Conservation (phyloP, 2,888 invertebrate genomes). For the Yponomeuta sedellus region DNA sequence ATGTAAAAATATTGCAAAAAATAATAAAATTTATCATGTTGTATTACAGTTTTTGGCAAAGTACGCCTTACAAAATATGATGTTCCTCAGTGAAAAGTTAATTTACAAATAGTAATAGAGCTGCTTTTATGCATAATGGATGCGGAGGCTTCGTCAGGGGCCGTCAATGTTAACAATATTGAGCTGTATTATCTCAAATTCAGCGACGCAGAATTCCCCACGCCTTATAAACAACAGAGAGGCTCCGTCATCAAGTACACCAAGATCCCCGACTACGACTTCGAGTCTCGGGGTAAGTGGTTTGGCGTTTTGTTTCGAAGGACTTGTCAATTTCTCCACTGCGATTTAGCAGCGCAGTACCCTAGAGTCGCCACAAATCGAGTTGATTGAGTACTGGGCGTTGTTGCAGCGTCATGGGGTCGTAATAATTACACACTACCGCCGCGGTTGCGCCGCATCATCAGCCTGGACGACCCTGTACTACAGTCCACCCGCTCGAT, state of each 20-base stretch:
- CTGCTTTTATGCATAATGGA: constrained; percentile 43
- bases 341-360: not conserved
- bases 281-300: constrained; percentile 24
- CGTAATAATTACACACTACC: constrained; percentile 35
- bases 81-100: not conserved
- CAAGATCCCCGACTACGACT: constrained; percentile 55
- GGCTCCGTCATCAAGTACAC: constrained; percentile 57
- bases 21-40: not conserved
- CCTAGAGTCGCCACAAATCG: not conserved
- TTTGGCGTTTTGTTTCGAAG: not conserved
- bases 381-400: not conserved
- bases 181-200: constrained; percentile 42
- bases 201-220: constrained; percentile 37
- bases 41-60: not conserved
- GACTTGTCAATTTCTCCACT: not conserved
- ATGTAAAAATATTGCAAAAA: constrained; percentile 9
- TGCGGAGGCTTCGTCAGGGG: constrained; percentile 51
- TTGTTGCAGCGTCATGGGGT: constrained; percentile 44
- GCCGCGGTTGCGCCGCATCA: constrained; percentile 49
- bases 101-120: not conserved
- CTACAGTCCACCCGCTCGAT: constrained; percentile 40
- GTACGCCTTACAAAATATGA: not conserved
- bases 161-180: constrained; percentile 41
- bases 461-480: constrained; percentile 44
- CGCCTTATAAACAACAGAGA: constrained; percentile 35